Base-by-base conservation (phyloP, 2,797 vertebrate genomes). In the Myiotriccus ornatus region DNA sequence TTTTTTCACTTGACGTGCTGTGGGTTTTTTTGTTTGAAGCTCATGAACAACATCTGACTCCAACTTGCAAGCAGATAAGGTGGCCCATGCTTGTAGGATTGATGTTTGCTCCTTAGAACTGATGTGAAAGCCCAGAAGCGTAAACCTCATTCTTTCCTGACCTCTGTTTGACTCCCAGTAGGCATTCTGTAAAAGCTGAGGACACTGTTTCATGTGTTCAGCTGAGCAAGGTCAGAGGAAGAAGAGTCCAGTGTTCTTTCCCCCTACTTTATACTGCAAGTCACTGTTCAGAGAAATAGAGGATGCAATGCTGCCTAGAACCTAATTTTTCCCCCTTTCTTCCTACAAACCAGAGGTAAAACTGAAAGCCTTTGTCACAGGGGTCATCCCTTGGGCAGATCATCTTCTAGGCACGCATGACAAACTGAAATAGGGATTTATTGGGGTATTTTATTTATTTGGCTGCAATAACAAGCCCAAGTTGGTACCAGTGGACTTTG, bases 61-160 rank as follows among this genome's bases (percentile, higher is more conserved):
- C 30, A 82, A 50, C 9, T 50, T 63, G 7, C 8, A 46, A 57
- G 34, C 25, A 39, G 53, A 13, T 56, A 56, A 39, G 0, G 0
- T 41, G 24, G n/a, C 10, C 28, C 0, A 0, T 60, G 5, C 22
- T 68, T 78, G 30, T 65, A 21, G 62, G 28, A 46, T 10, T n/a
- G 10, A 32, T 22, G 6, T 30, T 73, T 69, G 65, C n/a, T 14
- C 34, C 21, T 64, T 43, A n/a, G 39, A 69, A 55, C 30, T 37
- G 46, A 24, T 22, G 10, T 11, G 64, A 78, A 78, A 77, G 60
- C 32, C 8, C 27, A 56, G n/a, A 73, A 91, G 18, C 49, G 27
- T 6, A 22, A 80, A n/a, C 27, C 21, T 59, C 3, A 10, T 63
- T 63, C 24, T 50, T 64, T 41, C n/a, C 27, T 74, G 43, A 44